Percentiles rank a stretch among this genome's conserved stretches.
These are phyloP conservation scores for Myotis planiceps DNA, from an alignment of 2,797 vertebrate genomes.

Conservation along the genomic window DNA sequence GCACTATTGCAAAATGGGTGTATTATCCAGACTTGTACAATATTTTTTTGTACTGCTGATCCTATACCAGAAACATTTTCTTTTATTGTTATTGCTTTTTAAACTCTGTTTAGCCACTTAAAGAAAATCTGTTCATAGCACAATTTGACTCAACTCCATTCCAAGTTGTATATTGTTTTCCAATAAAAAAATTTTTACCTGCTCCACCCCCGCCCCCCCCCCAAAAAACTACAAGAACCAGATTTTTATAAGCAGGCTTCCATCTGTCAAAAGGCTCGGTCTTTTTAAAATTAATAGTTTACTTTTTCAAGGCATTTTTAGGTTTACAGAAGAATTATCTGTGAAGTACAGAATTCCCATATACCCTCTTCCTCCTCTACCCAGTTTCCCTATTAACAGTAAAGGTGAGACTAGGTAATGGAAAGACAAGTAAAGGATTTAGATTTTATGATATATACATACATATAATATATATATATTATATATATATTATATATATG, in stretches of 20 bases:
- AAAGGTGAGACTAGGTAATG: not conserved
- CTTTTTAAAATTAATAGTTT: not conserved
- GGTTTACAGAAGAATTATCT: not conserved
- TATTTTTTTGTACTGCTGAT: too few species aligned
- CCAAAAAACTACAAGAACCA: not conserved
- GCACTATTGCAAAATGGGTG: too few species aligned
- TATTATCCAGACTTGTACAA: too few species aligned
- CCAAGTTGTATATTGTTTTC: too few species aligned
- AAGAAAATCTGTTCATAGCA: too few species aligned
- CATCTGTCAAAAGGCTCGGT: not conserved
- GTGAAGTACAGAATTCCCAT: not conserved
- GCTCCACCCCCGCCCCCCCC: rapidly evolving
- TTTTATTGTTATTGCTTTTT: too few species aligned
- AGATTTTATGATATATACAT: not conserved
- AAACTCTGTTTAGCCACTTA: too few species aligned
- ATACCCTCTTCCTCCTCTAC: not conserved
- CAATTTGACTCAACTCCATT: too few species aligned
- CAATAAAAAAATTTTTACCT: too few species aligned
- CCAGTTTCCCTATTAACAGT: not conserved
- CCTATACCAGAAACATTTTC: too few species aligned
- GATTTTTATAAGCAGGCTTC: not conserved
- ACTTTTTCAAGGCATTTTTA: not conserved
- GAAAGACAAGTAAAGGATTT: not conserved
- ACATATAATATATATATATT: too few species aligned
- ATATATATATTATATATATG: too few species aligned